A percentile compares a stretch with the other conserved stretches of the same genome.
Evolutionary conservation across 2,888 invertebrate genomes (phyloP).

Genomic region (Trimorus sp.): DNA sequence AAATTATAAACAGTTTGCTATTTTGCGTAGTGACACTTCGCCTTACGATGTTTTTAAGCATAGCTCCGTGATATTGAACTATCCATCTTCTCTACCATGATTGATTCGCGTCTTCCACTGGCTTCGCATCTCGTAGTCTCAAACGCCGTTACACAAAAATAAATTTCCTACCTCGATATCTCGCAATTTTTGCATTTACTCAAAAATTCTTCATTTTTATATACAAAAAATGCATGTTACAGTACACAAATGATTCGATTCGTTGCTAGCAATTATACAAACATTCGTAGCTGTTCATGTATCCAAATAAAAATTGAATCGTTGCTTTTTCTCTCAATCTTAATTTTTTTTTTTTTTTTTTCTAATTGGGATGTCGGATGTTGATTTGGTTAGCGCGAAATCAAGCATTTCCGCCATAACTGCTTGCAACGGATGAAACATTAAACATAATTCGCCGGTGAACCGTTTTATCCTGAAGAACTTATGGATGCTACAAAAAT

Average conservation of each 20-base stretch:
- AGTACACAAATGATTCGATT: constrained; percentile 61
- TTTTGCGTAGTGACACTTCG: constrained; percentile 65
- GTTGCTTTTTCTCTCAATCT: neutral
- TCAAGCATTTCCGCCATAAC: too few species aligned
- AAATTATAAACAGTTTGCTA: constrained; percentile 79
- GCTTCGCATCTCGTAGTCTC: constrained; percentile 47
- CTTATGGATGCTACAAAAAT: constrained; percentile 44
- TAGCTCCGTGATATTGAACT: neutral
- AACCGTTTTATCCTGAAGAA: constrained; percentile 27
- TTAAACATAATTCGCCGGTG: constrained; percentile 25
- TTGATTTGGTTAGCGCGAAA: too few species aligned
- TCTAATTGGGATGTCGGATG: too few species aligned
- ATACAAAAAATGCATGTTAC: constrained; percentile 75
- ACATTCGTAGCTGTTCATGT: neutral
- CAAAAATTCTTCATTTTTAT: constrained; percentile 70
- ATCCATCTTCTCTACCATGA: constrained; percentile 18
- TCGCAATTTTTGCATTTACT: constrained; percentile 53
- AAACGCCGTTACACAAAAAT: constrained; percentile 51
- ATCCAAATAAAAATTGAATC: neutral
- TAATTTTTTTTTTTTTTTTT: too few species aligned
- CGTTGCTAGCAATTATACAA: constrained; percentile 18
- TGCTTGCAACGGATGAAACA: constrained; percentile 17
- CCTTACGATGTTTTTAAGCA: constrained; percentile 55
- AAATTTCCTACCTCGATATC: constrained; percentile 46
- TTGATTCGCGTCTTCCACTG: constrained; percentile 27